These are phyloP conservation scores for Mormyrops attenuatus DNA, from an alignment of 2,797 vertebrate species.

Conservation along the genomic window DNA sequence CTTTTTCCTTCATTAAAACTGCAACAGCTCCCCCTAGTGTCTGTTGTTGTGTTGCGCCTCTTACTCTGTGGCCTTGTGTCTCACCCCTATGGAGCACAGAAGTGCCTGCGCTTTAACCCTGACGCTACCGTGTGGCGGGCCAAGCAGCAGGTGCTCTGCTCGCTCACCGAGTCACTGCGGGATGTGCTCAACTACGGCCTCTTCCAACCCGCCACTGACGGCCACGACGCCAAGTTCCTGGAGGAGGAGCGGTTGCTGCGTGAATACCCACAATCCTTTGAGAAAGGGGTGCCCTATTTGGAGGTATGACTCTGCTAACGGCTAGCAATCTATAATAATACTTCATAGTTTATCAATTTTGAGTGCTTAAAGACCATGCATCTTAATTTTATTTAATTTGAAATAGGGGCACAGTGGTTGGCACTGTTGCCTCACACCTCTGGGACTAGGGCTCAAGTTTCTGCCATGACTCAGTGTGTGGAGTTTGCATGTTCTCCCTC, in stretches of 20 bases:
- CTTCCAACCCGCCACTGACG: constrained; percentile 88
- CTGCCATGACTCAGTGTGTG: not conserved
- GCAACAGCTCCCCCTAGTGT: constrained; percentile 50
- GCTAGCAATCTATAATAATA: not conserved
- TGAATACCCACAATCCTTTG: constrained; percentile 89
- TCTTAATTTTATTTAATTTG: not conserved
- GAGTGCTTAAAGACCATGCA: not conserved
- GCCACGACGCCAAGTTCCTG: constrained; percentile 87
- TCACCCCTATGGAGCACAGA: constrained; percentile 53
- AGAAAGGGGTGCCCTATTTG: constrained; percentile 86
- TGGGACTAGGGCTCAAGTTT: not conserved
- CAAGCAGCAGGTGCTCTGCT: constrained; percentile 90
- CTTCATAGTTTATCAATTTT: not conserved
- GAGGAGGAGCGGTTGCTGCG: constrained; percentile 85
- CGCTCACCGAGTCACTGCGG: constrained; percentile 83
- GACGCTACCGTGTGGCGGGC: constrained; percentile 89
- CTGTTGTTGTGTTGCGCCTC: not conserved
- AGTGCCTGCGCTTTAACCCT: constrained; percentile 88
- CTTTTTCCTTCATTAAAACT: not conserved
- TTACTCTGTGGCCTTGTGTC: not conserved
- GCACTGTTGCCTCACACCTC: not conserved
- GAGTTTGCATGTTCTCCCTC: not conserved
- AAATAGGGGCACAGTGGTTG: not conserved
- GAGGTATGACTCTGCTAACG: constrained; percentile 61
- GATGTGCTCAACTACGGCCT: constrained; percentile 91